Evolutionary conservation across 2,113 vertebrate species (phyloP), one percentile per base, ranked within the genome.

Genomic region (Haemorhous mexicanus): DNA sequence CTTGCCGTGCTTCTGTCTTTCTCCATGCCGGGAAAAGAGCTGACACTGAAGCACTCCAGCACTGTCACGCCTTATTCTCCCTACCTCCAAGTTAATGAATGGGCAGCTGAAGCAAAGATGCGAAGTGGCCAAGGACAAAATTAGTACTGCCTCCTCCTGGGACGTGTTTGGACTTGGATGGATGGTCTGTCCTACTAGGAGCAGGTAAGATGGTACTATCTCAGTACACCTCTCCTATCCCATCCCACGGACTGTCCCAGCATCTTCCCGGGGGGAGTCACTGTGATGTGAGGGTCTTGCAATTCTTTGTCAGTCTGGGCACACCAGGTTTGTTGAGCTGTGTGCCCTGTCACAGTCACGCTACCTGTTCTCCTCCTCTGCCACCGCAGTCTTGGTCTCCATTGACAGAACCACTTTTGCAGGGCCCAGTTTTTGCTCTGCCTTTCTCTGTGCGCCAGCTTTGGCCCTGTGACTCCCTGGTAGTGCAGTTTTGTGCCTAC

Each of bases 271-370:
- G 43, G 22, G 26, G 52, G 35, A 55, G 35, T 5, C 13, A 3
- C 0, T 21, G 68, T 5, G 30, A 7, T 2, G 21, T 1, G 0
- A 53, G 59, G 35, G 4, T 55, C 66, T 52, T 2, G 6, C 16
- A 75, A 50, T 23, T 58, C 44, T 8, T 19, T 20, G 52, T 16
- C 2, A 1, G 10, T 7, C 50, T 37, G 52, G 32, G 21, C 70
- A 47, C 46, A 30, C 2, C 27, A 14, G 20, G 11, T 32, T 55
- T 47, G 18, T 58, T 1, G 35, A 46, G 35, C 39, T 35, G 43
- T 33, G 53, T 56, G 53, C 53, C 53, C 32, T 9, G 53, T 56
- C 12, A 33, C 26, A 22, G 35, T 8, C 39, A 1, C 21, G 30
- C 13, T 39, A 21, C 58, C 16, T 14, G 4, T 20, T 21, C 58